These are phyloP conservation scores for Danio choprae DNA, from an alignment of 2,797 vertebrate species.

Conservation along the genomic window DNA sequence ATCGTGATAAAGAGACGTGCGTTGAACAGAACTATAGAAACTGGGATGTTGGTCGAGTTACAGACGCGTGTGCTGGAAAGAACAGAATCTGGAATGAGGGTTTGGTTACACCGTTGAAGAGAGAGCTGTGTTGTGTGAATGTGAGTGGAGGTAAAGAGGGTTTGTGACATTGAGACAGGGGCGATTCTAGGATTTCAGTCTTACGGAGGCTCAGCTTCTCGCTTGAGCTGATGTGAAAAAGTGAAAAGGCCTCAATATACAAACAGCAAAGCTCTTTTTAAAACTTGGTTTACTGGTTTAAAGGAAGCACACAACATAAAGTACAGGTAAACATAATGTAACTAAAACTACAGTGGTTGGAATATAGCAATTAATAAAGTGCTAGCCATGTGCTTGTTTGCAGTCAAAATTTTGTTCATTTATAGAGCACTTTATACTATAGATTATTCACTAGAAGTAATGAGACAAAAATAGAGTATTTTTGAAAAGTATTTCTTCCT, in stretches of 20 bases:
- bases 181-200: conserved; percentile 15
- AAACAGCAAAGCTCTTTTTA: too few species aligned
- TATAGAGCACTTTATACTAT: too few species aligned
- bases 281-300: too few species aligned
- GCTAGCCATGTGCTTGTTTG: too few species aligned
- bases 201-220: background rate
- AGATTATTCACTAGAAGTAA: too few species aligned
- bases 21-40: conserved; percentile 26
- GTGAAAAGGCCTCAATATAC: background rate
- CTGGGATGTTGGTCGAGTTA: conserved; percentile 39
- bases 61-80: conserved; percentile 14
- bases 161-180: conserved; percentile 6
- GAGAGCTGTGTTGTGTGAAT: conserved; percentile 11
- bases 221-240: conserved; percentile 17
- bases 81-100: conserved; percentile 8
- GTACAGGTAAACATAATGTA: too few species aligned
- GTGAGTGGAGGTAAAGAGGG: conserved; percentile 7
- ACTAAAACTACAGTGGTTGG: too few species aligned
- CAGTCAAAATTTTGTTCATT: too few species aligned
- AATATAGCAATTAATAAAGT: too few species aligned
- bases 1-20: conserved; percentile 19
- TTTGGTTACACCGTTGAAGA: conserved; percentile 7
- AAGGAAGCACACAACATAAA: too few species aligned
- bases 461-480: too few species aligned
- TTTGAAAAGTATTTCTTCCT: too few species aligned